phyloP scores from a whole-genome alignment of 2,888 invertebrate species.

The Pollenia griseotomentosa region DNA sequence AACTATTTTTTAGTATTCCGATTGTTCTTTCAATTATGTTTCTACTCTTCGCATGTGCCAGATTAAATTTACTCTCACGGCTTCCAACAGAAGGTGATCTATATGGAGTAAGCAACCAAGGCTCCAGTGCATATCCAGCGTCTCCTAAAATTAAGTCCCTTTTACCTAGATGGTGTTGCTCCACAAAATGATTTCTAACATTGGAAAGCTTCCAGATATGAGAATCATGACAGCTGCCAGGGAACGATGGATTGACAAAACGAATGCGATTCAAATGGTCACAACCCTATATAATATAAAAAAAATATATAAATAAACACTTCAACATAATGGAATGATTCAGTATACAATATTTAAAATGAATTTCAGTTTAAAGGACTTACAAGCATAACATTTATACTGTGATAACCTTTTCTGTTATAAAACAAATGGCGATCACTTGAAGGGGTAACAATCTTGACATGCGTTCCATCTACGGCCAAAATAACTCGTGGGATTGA shows the following conservation, averaged over 20 bases:
- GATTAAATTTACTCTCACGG: too few relatives aligned
- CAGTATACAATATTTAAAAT: too few relatives aligned
- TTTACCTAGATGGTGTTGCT: constrained; percentile 7
- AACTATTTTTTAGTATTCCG: constrained; percentile 4
- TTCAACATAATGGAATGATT: too few relatives aligned
- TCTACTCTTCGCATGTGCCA: constrained; percentile 7
- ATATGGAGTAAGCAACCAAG: constrained; percentile 21
- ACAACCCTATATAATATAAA: not conserved
- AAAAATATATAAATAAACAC: too few relatives aligned
- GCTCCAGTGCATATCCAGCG: constrained; percentile 7
- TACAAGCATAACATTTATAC: too few relatives aligned
- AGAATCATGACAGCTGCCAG: constrained; percentile 3
- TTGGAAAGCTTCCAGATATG: constrained; percentile 10
- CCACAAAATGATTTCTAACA: not conserved
- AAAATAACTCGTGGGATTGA: too few relatives aligned
- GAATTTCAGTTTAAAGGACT: too few relatives aligned
- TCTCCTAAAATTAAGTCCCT: not conserved
- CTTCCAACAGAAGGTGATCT: constrained; percentile 35
- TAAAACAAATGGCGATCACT: too few relatives aligned
- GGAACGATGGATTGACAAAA: not conserved
- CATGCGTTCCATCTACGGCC: too few relatives aligned
- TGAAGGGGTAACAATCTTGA: too few relatives aligned
- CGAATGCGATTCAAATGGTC: constrained; percentile 5
- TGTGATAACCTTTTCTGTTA: too few relatives aligned
- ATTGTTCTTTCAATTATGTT: constrained; percentile 5